Percentiles rank a stretch among this genome's conserved stretches.
These are phyloP conservation scores for Symphodus melops DNA, from an alignment of 2,113 vertebrate species.

Conservation along the genomic window DNA sequence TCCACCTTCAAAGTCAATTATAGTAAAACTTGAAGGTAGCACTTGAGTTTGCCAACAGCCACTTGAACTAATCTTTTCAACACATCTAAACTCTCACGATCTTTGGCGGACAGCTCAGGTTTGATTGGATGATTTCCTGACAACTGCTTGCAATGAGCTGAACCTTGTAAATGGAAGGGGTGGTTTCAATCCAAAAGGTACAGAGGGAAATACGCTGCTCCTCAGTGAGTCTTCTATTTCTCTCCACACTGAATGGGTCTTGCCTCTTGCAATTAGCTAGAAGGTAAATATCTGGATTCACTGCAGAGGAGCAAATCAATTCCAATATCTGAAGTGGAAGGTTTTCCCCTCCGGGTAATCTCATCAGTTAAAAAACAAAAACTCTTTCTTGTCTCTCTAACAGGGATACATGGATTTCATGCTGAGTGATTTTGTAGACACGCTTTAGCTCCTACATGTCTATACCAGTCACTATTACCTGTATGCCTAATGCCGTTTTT, in stretches of 20 bases:
- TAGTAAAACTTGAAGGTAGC: not conserved
- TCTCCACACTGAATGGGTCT: slow-evolving; percentile 42
- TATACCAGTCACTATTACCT: slow-evolving; percentile 13
- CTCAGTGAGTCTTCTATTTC: slow-evolving; percentile 39
- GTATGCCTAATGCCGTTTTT: slow-evolving; percentile 18
- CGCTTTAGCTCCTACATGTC: slow-evolving; percentile 4
- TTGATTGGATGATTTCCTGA: slow-evolving; percentile 13
- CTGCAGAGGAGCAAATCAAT: slow-evolving; percentile 75
- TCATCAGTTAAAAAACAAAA: slow-evolving; percentile 71
- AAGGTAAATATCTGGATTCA: slow-evolving; percentile 74
- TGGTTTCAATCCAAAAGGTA: slow-evolving; percentile 53
- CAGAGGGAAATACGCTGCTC: slow-evolving; percentile 56
- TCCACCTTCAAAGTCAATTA: slow-evolving; percentile 22
- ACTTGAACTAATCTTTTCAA: slow-evolving; percentile 5
- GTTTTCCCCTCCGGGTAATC: slow-evolving; percentile 71
- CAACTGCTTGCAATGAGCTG: slow-evolving; percentile 29
- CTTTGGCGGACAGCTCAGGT: slow-evolving; percentile 31
- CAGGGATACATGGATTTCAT: slow-evolving; percentile 35
- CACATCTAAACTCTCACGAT: slow-evolving; percentile 1
- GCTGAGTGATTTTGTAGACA: slow-evolving; percentile 22
- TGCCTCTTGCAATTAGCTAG: slow-evolving; percentile 75
- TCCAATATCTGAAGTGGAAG: slow-evolving; percentile 74
- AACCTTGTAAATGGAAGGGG: slow-evolving; percentile 42
- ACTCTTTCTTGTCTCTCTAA: slow-evolving; percentile 44
- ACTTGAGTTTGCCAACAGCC: slow-evolving; percentile 17